Conservation (phyloP, 2,888 invertebrate species). For the Tenthredo notha region DNA sequence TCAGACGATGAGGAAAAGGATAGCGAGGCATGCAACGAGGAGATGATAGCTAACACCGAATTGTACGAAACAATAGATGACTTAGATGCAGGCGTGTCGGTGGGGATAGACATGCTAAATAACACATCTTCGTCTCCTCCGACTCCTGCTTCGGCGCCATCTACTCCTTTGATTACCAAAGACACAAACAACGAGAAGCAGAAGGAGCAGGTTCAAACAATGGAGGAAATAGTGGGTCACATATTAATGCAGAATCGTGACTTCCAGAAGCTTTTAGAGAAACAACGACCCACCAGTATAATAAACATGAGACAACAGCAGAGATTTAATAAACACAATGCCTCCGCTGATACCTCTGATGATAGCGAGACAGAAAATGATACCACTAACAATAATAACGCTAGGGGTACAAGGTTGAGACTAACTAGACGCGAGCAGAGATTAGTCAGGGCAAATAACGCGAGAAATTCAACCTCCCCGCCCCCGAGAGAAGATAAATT, state of each 20-base stretch:
- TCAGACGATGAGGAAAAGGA: constrained; percentile 72
- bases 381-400: constrained; percentile 58
- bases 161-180: constrained; percentile 60
- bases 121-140: constrained; percentile 48
- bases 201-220: constrained; percentile 78
- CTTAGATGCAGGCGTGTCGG: background rate
- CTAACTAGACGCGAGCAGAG: constrained; percentile 67
- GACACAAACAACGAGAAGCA: constrained; percentile 63
- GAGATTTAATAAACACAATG: constrained; percentile 80
- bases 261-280: constrained; percentile 88
- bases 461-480: constrained; percentile 70
- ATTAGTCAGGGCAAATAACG: constrained; percentile 70
- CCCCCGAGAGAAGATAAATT: constrained; percentile 61
- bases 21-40: constrained; percentile 48
- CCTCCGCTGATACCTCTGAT: constrained; percentile 79
- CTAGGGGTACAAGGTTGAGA: constrained; percentile 62
- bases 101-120: background rate
- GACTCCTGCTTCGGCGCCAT: constrained; percentile 17
- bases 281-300: constrained; percentile 83
- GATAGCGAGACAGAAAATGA: constrained; percentile 74
- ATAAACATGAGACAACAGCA: constrained; percentile 81
- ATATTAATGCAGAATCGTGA: constrained; percentile 91
- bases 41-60: constrained; percentile 45
- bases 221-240: constrained; percentile 90
- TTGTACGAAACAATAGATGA: constrained; percentile 31